Base-by-base conservation (phyloP, 1,140 invertebrate genomes). In the Aphaenogaster ashmeadi region DNA sequence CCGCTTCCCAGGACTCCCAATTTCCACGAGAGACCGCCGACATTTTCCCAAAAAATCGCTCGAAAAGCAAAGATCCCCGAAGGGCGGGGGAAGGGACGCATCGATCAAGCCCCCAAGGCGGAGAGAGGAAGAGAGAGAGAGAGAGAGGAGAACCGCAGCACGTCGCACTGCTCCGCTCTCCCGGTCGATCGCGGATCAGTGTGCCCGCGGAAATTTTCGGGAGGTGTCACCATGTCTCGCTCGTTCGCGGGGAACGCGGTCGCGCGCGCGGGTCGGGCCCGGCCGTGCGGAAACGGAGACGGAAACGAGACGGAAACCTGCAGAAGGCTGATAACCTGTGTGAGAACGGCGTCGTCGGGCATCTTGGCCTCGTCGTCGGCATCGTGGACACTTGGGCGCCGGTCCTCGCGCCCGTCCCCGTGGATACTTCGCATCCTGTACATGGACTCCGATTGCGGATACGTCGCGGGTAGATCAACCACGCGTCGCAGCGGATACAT, bases 261-360 rank as follows among this genome's bases (percentile, higher is more conserved):
- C 47, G 52, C 62, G 74, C 74, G 72, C 90, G 66, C 88, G 44
- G 62, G 52, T 69, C 50, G 44, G 11, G 9, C 13, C 44, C 18
- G 41, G 27, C 18, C 75, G 54, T 38, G 84, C 91, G 88, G 94
- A 93, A 95, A 94, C 95, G 94, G 64, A 27, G 96, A 83, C 91
- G 87, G 94, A 93, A 95, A 95, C 95, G 94, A 84, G 11, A 96
- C 74, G 78, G 91, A 92, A 97, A 97, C 97, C 97, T 97, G 96
- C 93, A 97, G 96, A 96, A 97, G 96, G 94, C 96, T 96, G 94
- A 96, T 97, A 97, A 97, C 97, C 97, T 97, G 96, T 93, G 96
- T 95, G 95, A 95, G 95, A 92, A 97, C 96, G 95, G n/a, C 66
- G 27, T 56, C 21, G 41, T 96, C 95, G 89, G 96, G 94, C 94